Evolutionary conservation across 2,797 vertebrate species (phyloP), one percentile per base, ranked within the genome.

Genomic region (Poliocrania exsul): DNA sequence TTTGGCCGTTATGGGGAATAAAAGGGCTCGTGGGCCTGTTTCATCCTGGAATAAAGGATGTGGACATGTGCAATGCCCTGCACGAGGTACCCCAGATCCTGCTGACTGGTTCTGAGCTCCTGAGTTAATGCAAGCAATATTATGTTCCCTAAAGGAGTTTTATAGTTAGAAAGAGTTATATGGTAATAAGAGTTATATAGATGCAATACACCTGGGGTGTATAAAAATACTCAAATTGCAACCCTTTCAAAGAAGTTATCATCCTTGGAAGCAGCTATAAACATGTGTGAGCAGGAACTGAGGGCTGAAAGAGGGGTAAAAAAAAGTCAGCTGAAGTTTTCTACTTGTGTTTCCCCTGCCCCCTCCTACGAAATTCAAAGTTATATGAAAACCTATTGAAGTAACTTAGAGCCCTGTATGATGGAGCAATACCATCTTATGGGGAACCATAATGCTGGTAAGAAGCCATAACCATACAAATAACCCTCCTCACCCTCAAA

Each of bases 161-260:
- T 88, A 81, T 84, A 88, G 95, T 93, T 96, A 77, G 71, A 24
- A 90, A 96, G 96, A 96, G 86, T 95, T 96, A 96, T 92, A 94
- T 73, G 86, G 83, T 95, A 95, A 92, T 96, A 96, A 94, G 92
- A 93, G 70, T 95, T 95, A 95, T 95, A 93, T 88, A 93, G 86
- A 94, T 93, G 88, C 71, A 92, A 95, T 92, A 67, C 88, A 93
- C 95, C 58, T 80, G 81, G 71, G 95, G 60, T 92, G 28, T 44
- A 92, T 96, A 93, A 96, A 92, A 93, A 56, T 62, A 83, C 81
- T 95, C 60, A 88, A 92, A 89, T 70, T 91, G 83, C 86, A 93
- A 66, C 78, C 78, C 91, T 93, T 91, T 94, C 93, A 90, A 90
- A 90, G 91, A 88, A 96, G 88, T 90, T 96, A 94, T 94, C 92